Conservation (phyloP, 92 coral and sea anemone genomes). For the Phenganax marumi region DNA sequence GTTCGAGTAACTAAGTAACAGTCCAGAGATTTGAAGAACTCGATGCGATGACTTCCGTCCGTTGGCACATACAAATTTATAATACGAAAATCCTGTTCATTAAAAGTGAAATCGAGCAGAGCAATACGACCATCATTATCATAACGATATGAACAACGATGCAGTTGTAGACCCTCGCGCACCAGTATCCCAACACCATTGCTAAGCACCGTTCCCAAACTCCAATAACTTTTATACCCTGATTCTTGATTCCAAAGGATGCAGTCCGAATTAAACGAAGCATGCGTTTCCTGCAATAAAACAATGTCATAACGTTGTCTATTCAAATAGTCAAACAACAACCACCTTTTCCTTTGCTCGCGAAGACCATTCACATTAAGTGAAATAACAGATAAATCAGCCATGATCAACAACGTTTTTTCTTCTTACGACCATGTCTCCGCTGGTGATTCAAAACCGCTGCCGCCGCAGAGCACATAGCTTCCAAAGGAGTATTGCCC, state of each 20-base stretch:
- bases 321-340: slow-evolving; percentile 13
- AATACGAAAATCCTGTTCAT: background rate
- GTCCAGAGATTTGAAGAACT: slow-evolving; percentile 18
- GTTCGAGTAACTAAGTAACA: slow-evolving; percentile 1
- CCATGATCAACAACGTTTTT: background rate
- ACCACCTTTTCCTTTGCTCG: slow-evolving; percentile 6
- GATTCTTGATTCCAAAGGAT: slow-evolving; percentile 28
- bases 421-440: background rate
- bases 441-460: background rate
- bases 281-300: slow-evolving; percentile 40
- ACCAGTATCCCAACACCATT: slow-evolving; percentile 14
- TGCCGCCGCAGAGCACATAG: background rate
- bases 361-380: slow-evolving; percentile 37
- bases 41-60: background rate
- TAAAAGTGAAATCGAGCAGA: background rate
- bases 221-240: slow-evolving; percentile 18
- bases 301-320: slow-evolving; percentile 1
- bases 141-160: background rate
- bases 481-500: background rate
- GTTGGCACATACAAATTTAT: background rate
- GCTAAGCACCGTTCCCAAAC: background rate
- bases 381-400: background rate
- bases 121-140: slow-evolving; percentile 5
- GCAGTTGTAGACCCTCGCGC: background rate
- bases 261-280: slow-evolving; percentile 8